Evolutionary conservation across 2,888 invertebrate species (phyloP).

Genomic region (Phalera bucephala): DNA sequence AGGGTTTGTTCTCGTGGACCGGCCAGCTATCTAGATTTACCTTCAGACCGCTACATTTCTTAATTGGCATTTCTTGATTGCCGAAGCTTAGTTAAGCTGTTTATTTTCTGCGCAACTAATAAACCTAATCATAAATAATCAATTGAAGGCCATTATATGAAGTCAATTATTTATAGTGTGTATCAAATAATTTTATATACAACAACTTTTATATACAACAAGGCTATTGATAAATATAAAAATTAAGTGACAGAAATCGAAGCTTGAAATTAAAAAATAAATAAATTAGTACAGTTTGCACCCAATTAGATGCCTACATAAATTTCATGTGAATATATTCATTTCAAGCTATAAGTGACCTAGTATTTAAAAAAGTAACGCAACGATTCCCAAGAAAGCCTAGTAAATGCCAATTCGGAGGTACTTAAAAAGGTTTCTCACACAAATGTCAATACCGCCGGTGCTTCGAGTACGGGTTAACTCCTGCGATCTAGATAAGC

Average conservation of each 20-base stretch:
- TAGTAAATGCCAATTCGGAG: neutral
- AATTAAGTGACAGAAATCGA: too few species aligned
- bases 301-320: too few species aligned
- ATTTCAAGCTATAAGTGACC: too few species aligned
- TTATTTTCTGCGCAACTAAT: conserved; percentile 13
- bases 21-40: conserved; percentile 61
- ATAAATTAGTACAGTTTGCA: too few species aligned
- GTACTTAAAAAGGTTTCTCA: conserved; percentile 24
- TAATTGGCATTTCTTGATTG: conserved; percentile 64
- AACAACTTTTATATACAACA: too few species aligned
- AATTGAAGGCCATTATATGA: too few species aligned
- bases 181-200: too few species aligned
- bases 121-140: neutral
- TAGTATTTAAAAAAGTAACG: too few species aligned
- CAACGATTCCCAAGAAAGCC: neutral
- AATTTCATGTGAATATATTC: too few species aligned
- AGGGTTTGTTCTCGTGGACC: conserved; percentile 34
- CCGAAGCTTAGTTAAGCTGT: conserved; percentile 31
- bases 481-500: conserved; percentile 71
- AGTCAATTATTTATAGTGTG: too few species aligned
- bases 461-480: conserved; percentile 47
- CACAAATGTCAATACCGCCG: conserved; percentile 31
- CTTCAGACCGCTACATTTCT: conserved; percentile 51
- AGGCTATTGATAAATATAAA: too few species aligned
- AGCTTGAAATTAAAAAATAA: too few species aligned